A percentile compares a stretch with the other conserved stretches of the same genome.
Conservation (phyloP, 1,140 invertebrate species). For the Pygmarrhopalites habei region DNA sequence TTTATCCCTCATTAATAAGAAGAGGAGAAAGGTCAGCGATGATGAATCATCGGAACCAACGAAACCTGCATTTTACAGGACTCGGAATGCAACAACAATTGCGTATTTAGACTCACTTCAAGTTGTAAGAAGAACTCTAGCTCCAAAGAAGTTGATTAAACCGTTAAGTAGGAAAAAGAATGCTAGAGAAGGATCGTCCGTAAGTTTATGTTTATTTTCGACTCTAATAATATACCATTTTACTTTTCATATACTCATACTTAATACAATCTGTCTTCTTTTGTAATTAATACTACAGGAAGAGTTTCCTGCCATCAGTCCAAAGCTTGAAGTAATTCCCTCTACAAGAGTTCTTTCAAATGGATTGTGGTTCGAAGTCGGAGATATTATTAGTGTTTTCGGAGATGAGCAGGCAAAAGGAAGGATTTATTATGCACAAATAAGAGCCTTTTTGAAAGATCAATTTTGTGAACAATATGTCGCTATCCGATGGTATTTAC, state of each 20-base stretch:
- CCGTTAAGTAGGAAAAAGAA: background rate
- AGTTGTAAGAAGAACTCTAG: background rate
- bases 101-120: background rate
- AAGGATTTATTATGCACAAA: constrained; percentile 2
- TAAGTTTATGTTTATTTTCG: background rate
- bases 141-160: background rate
- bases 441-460: background rate
- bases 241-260: too few relatives aligned
- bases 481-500: background rate
- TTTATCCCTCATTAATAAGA: background rate
- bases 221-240: background rate
- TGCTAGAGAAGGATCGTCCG: background rate
- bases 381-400: constrained; percentile 1
- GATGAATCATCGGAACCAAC: background rate
- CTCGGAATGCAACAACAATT: background rate
- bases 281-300: background rate
- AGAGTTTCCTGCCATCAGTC: background rate
- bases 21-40: background rate
- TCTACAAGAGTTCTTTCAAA: background rate
- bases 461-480: background rate
- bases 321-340: background rate
- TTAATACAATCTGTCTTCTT: background rate
- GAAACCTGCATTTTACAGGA: constrained; percentile 4
- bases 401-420: background rate
- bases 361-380: constrained; percentile 9